Evolutionary conservation across 2,113 vertebrate species (phyloP), one percentile per base, ranked within the genome.

Genomic region (Heterochromis multidens): DNA sequence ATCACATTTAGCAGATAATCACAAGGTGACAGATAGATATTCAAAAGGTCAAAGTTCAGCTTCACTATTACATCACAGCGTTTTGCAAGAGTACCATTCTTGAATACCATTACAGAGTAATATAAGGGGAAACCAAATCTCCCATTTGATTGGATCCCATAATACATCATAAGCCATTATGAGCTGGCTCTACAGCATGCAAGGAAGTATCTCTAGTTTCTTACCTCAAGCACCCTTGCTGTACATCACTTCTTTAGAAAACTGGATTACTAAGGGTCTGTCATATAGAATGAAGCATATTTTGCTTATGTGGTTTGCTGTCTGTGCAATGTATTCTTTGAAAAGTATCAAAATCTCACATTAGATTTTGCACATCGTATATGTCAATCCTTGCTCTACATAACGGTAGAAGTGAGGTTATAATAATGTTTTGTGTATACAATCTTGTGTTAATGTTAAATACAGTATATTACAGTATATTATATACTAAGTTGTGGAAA

Each of bases 1-100:
- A n/a, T 43, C n/a, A 27, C 63, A 27, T 70, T 27, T 46, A 0
- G 0, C 21, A 70, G 13, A 17, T 70, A 70, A 46, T 70, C 14
- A 27, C 23, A 11, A 46, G 37, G 43, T 46, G 43, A 67, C 63
- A 27, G 7, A n/a, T 0, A 65, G 35, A 65, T 9, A 46, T 46
- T 46, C 3, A 70, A 46, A 40, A 40, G 62, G 62, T 65, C 62
- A 65, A 67, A 2, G 35, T 25, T 67, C 63, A 25, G 40, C 63
- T 67, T 43, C n/a, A 67, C 4, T 67, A 43, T n/a, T n/a, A 43
- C 13, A 3, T 67, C 13, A 43, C 3, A 43, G 4, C 35, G 63
- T 25, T 67, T 67, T n/a, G 21, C 19, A 63, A 63, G 37, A 63
- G 31, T 13, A 25, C 35, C 35, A 43, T 43, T 25, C 35, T 67